A percentile compares a stretch with the other conserved stretches of the same genome.
These are phyloP conservation scores for Aviceda subcristata DNA, from an alignment of 2,113 vertebrate species.

Conservation along the genomic window DNA sequence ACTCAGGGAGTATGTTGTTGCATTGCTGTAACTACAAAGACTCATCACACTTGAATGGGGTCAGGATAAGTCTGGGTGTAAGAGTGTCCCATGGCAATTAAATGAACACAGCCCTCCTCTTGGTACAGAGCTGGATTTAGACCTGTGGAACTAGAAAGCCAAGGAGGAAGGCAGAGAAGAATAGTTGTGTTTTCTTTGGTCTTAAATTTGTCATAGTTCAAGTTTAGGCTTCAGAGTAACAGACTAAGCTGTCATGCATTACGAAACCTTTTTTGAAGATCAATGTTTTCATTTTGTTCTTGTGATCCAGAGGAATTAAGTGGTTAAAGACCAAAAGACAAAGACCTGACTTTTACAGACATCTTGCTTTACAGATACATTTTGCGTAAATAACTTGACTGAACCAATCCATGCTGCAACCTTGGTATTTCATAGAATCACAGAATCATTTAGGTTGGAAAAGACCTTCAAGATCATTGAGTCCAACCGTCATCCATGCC, in stretches of 20 bases:
- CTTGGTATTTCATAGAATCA: background rate
- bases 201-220: background rate
- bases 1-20: background rate
- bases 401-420: background rate
- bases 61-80: background rate
- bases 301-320: background rate
- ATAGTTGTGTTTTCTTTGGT: background rate
- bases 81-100: background rate
- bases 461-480: too few species aligned
- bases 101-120: background rate
- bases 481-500: too few species aligned
- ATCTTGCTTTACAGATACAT: background rate
- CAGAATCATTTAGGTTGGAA: too few species aligned
- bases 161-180: background rate
- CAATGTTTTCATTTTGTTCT: background rate
- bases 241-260: background rate
- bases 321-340: background rate
- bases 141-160: background rate
- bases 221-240: background rate
- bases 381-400: background rate
- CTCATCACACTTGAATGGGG: fast-evolving
- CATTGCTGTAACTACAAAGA: background rate
- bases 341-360: background rate
- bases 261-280: background rate
- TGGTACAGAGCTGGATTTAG: background rate